Evolutionary conservation across 2,888 invertebrate species (phyloP).

Genomic region (Ophioninae sp.): DNA sequence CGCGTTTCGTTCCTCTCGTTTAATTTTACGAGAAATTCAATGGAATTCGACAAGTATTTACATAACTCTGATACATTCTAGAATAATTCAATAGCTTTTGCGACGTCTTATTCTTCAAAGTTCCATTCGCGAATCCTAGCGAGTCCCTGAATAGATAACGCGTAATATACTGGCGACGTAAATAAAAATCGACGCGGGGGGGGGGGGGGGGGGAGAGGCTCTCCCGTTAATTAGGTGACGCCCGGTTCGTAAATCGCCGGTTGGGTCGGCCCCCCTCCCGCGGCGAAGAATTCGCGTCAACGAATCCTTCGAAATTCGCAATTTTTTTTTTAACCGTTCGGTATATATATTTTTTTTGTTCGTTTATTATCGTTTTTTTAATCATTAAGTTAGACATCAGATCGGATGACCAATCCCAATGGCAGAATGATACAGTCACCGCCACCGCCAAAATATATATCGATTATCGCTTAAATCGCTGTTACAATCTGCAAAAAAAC

Average conservation of each 20-base stretch:
- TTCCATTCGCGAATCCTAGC: slow-evolving; percentile 53
- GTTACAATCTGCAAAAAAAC: slow-evolving; percentile 51
- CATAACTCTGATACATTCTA: slow-evolving; percentile 67
- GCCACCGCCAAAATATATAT: slow-evolving; percentile 60
- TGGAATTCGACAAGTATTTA: slow-evolving; percentile 67
- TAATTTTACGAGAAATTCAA: slow-evolving; percentile 50
- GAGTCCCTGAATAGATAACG: slow-evolving; percentile 63
- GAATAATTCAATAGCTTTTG: slow-evolving; percentile 62
- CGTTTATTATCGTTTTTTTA: slow-evolving; percentile 46
- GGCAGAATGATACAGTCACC: slow-evolving; percentile 66
- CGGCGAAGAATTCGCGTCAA: neutral
- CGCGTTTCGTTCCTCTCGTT: slow-evolving; percentile 11
- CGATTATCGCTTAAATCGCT: slow-evolving; percentile 62
- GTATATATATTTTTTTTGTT: slow-evolving; percentile 30
- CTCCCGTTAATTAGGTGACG: slow-evolving; percentile 48
- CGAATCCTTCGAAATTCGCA: neutral
- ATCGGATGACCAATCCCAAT: slow-evolving; percentile 64
- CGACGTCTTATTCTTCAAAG: slow-evolving; percentile 22
- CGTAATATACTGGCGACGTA: slow-evolving; percentile 70
- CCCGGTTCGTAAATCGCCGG: slow-evolving; percentile 52
- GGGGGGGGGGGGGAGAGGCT: slow-evolving; percentile 50
- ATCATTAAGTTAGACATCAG: slow-evolving; percentile 61
- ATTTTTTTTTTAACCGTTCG: neutral
- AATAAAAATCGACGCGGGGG: slow-evolving; percentile 68
- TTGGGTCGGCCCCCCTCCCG: neutral